Evolutionary conservation across 2,888 invertebrate genomes (phyloP).

Genomic region (Galeruca laticollis): DNA sequence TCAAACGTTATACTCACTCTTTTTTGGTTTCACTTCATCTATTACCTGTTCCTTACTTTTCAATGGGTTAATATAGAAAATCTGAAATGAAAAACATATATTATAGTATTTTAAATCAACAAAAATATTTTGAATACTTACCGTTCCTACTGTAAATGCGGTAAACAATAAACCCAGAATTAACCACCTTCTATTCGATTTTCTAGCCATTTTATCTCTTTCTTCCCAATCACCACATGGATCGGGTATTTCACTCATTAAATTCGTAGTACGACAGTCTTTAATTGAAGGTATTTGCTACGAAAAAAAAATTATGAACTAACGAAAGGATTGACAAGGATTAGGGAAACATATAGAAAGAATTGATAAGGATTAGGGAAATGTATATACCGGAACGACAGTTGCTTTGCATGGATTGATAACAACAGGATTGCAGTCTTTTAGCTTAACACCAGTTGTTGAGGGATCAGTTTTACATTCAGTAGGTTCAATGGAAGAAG

Average conservation of each 20-base stretch:
- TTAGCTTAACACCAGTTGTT: slow-evolving; percentile 45
- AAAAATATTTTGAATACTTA: slow-evolving; percentile 46
- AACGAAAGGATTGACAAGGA: slow-evolving; percentile 4
- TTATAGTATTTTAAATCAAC: slow-evolving; percentile 23
- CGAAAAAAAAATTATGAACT: slow-evolving; percentile 29
- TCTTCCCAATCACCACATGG: slow-evolving; percentile 50
- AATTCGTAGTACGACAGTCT: slow-evolving; percentile 51
- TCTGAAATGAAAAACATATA: slow-evolving; percentile 41
- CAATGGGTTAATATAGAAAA: slow-evolving; percentile 38
- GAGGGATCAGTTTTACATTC: slow-evolving; percentile 3
- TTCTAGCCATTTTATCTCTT: slow-evolving; percentile 42
- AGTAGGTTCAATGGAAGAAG: slow-evolving; percentile 34
- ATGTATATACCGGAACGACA: slow-evolving; percentile 26
- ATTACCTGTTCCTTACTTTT: slow-evolving; percentile 26
- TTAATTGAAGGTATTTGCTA: slow-evolving; percentile 52
- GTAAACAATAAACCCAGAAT: slow-evolving; percentile 56
- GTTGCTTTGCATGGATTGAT: slow-evolving; percentile 50
- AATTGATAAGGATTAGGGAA: slow-evolving; percentile 16
- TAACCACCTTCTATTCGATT: slow-evolving; percentile 50
- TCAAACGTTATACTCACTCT: not conserved
- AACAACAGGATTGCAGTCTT: slow-evolving; percentile 50
- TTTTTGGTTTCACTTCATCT: slow-evolving; percentile 14
- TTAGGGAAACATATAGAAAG: slow-evolving; percentile 11
- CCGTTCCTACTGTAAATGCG: slow-evolving; percentile 57
- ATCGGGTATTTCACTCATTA: slow-evolving; percentile 50